These are phyloP conservation scores for Tetrapedia diversipes DNA, from an alignment of 2,888 invertebrate genomes.

Conservation along the genomic window DNA sequence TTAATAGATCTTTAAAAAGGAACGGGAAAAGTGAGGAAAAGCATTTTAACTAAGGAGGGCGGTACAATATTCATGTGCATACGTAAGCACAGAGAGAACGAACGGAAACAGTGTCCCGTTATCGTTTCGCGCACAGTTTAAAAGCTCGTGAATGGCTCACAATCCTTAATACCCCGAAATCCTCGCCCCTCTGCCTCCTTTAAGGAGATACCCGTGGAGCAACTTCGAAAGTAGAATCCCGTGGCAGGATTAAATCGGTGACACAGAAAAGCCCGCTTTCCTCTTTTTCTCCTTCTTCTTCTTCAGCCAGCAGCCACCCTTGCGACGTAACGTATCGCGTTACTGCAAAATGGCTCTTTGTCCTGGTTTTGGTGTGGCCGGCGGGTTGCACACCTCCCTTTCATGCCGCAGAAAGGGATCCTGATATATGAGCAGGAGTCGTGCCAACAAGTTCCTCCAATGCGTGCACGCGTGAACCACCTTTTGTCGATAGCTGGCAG, in stretches of 20 bases:
- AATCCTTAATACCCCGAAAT: slow-evolving; percentile 48
- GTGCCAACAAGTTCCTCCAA: slow-evolving; percentile 45
- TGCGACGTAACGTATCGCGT: slow-evolving; percentile 61
- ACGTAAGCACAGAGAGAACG: background rate
- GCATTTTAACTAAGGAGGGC: background rate
- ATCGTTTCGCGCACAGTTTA: slow-evolving; percentile 38
- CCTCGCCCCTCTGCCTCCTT: slow-evolving; percentile 39
- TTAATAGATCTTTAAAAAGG: too few relatives aligned
- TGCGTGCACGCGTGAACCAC: slow-evolving; percentile 31
- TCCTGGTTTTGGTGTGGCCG: slow-evolving; percentile 51
- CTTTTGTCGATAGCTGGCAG: slow-evolving; percentile 28
- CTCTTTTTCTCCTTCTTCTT: background rate
- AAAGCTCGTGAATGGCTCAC: slow-evolving; percentile 48
- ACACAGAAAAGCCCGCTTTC: slow-evolving; percentile 45
- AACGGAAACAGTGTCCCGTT: slow-evolving; percentile 7
- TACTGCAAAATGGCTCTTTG: slow-evolving; percentile 62
- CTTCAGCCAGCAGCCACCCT: slow-evolving; percentile 5
- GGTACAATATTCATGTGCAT: background rate
- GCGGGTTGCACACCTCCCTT: slow-evolving; percentile 30
- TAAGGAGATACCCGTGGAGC: slow-evolving; percentile 34
- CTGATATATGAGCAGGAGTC: slow-evolving; percentile 62
- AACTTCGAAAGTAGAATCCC: slow-evolving; percentile 36
- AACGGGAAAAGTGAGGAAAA: too few relatives aligned
- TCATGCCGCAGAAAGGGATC: slow-evolving; percentile 50
- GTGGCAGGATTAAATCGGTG: slow-evolving; percentile 62